Evolutionary conservation across 2,113 vertebrate species (phyloP).

Genomic region (Lathamus discolor): DNA sequence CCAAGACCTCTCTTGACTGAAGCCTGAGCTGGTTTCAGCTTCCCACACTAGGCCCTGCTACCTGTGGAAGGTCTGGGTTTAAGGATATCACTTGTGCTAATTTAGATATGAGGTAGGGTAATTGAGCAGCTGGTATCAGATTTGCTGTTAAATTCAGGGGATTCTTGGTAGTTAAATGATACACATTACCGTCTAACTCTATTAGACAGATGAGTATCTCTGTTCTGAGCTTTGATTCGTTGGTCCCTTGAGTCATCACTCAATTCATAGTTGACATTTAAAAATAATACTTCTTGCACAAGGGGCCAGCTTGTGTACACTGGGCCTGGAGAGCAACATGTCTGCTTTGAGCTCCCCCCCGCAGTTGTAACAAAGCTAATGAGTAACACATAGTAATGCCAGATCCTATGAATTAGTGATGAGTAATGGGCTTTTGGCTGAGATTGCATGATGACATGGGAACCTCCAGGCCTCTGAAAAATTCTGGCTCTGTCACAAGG

Average conservation of each 20-base stretch:
- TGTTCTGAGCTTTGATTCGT: background rate
- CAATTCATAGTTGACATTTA: slow-evolving; percentile 21
- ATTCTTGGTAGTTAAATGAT: background rate
- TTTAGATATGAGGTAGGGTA: rapidly evolving
- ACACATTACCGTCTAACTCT: background rate
- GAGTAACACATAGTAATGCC: background rate
- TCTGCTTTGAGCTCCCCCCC: slow-evolving; percentile 20
- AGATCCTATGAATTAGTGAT: slow-evolving; percentile 21
- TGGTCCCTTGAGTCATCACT: slow-evolving; percentile 18
- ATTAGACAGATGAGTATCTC: background rate
- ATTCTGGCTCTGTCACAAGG: background rate
- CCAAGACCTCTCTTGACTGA: background rate
- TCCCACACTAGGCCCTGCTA: background rate
- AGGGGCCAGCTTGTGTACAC: slow-evolving; percentile 35
- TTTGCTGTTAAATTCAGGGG: background rate
- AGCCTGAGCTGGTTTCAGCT: background rate
- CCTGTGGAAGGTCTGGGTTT: background rate
- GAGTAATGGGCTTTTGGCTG: slow-evolving; percentile 34
- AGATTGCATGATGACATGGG: background rate
- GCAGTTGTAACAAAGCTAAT: background rate
- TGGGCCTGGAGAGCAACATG: background rate
- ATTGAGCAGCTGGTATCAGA: background rate
- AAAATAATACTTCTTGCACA: slow-evolving; percentile 15
- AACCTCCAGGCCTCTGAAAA: slow-evolving; percentile 5
- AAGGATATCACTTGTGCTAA: rapidly evolving